A percentile compares a stretch with the other conserved stretches of the same genome.
These are phyloP conservation scores for Petroica traversi DNA, from an alignment of 2,113 vertebrate genomes.

Conservation along the genomic window DNA sequence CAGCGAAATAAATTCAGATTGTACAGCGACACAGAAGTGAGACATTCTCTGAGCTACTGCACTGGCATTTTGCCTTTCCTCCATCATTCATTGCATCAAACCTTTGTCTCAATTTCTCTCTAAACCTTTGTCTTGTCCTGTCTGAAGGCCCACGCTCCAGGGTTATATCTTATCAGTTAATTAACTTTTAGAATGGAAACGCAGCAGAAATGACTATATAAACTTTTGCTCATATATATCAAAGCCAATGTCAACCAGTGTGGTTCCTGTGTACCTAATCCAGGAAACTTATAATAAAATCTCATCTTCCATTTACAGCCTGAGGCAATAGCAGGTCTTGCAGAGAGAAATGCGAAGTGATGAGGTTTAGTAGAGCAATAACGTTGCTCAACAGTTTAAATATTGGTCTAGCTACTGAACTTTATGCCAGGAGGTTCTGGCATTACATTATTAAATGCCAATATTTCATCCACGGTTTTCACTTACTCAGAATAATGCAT, in stretches of 20 bases:
- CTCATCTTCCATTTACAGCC: constrained; percentile 22
- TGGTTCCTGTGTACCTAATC: constrained; percentile 24
- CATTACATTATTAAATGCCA: background rate
- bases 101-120: constrained; percentile 27
- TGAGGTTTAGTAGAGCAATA: background rate
- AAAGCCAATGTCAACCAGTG: constrained; percentile 2
- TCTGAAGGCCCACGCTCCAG: constrained; percentile 1
- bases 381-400: background rate
- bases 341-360: background rate
- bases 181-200: constrained; percentile 59
- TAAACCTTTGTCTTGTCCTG: constrained; percentile 31
- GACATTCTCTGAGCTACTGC: background rate
- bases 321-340: background rate
- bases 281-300: constrained; percentile 24
- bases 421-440: background rate
- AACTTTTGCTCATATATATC: constrained; percentile 10
- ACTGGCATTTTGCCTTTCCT: background rate
- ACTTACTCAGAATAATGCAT: background rate
- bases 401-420: background rate
- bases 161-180: constrained; percentile 55
- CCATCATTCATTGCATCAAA: background rate
- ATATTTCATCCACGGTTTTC: background rate
- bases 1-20: background rate
- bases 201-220: constrained; percentile 29
- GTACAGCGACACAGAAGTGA: background rate